Base-by-base conservation (phyloP, 2,797 vertebrate genomes). In the Pipistrellus pygmaeus region DNA sequence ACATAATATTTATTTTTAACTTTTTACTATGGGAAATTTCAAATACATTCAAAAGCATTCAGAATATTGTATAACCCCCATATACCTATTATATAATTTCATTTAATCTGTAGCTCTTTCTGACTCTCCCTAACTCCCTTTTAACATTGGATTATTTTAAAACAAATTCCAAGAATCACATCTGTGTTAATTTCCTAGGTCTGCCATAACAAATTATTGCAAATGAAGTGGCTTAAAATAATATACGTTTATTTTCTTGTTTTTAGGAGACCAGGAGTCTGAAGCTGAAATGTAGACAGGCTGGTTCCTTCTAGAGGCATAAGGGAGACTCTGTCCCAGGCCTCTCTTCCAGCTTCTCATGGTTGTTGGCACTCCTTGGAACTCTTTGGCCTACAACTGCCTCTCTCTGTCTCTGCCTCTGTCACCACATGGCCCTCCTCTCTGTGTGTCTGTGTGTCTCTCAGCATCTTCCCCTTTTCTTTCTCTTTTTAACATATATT, bases 21-120 rank as follows among this genome's bases (percentile, higher is more conserved):
- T 76, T 81, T 90, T 57, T 35, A 48, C 68, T 88, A 25, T 73
- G 41, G 12, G 71, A 96, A 80, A 44, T 72, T 88, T 75, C 27
- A 80, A 75, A 60, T 30, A 71, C 71, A 57, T 48, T 66, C 8
- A 76, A 80, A 89, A 62, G 27, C 53, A 72, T 75, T 71, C 25
- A 46, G 13, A 51, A 60, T 92, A 68, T 48, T 46, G 15, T 71
- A 48, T 60, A 71, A 41, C 15, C 10, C 6, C 6, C 6, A 4
- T 15, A 15, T 64, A 23, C 13, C 48, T 66, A 20, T 89, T 87
- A 66, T 35, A 51, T 91, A 71, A 76, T 86, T 78, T 89, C 84
- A 20, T 83, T 81, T 83, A 27, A 32, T 60, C 13, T n/a, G 0
- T 51, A 41, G 69, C 6, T 68, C 27, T 44, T 15, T 73, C 27